Conservation (phyloP, 2,113 vertebrate genomes). For the Tinamus guttatus region DNA sequence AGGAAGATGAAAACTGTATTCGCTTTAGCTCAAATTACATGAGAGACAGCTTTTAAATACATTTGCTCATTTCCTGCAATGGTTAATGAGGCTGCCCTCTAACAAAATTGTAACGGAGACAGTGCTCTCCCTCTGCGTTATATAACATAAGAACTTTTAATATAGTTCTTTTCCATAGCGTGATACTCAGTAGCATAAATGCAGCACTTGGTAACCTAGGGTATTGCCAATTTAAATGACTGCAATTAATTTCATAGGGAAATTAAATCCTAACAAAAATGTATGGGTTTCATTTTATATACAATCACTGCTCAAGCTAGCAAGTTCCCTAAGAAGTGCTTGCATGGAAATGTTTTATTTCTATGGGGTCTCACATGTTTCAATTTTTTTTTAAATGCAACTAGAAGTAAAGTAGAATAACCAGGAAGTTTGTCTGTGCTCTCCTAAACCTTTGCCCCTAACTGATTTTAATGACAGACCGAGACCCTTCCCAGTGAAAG, state of each 20-base stretch:
- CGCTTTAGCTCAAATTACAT: background rate
- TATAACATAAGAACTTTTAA: background rate
- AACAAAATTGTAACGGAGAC: constrained; percentile 23
- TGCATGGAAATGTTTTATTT: background rate
- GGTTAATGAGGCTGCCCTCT: constrained; percentile 36
- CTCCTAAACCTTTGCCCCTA: background rate
- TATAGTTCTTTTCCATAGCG: background rate
- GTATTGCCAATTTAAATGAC: background rate
- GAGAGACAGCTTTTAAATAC: constrained; percentile 15
- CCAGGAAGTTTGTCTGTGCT: background rate
- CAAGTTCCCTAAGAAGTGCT: background rate
- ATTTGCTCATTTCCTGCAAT: constrained; percentile 41
- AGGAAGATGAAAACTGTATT: background rate
- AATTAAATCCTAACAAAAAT: constrained; percentile 11
- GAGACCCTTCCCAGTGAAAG: background rate
- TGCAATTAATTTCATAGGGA: background rate
- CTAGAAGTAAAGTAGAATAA: background rate
- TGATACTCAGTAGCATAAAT: background rate
- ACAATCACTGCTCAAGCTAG: background rate
- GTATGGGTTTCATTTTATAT: background rate
- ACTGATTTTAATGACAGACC: background rate
- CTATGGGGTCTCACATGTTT: background rate
- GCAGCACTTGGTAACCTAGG: background rate
- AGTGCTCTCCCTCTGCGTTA: constrained; percentile 26
- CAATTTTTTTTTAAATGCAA: no score